phyloP scores from a whole-genome alignment of 2,888 invertebrate species.

The Cyaniris semiargus region DNA sequence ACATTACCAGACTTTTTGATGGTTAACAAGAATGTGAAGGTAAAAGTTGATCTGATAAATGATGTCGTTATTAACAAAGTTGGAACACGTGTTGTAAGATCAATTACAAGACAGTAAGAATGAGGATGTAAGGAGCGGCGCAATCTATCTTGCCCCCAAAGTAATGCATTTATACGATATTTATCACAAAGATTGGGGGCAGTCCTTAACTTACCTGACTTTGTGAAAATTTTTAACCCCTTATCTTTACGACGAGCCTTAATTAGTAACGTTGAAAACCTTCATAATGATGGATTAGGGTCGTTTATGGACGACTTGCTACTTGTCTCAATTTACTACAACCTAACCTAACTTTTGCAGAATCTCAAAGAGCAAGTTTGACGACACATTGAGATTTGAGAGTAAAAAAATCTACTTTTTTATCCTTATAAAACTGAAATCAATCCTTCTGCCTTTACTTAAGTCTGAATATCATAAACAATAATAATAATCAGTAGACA shows the following conservation, averaged over 20 bases:
- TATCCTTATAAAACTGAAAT: background rate
- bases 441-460: background rate
- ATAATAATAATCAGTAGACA: too few species aligned
- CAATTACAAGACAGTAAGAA: background rate
- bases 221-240: background rate
- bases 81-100: background rate
- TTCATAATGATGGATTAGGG: too few species aligned
- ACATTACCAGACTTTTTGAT: background rate
- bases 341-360: too few species aligned
- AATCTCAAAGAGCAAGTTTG: too few species aligned
- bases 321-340: too few species aligned
- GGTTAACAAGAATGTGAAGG: background rate
- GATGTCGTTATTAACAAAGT: background rate
- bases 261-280: too few species aligned
- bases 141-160: background rate
- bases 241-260: background rate
- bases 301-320: too few species aligned
- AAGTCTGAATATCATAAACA: too few species aligned
- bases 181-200: background rate
- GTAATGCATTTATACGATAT: background rate
- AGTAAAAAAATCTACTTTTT: background rate
- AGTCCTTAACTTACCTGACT: background rate
- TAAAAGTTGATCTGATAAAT: background rate
- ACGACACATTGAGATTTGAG: background rate
- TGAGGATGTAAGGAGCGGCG: background rate